These are phyloP conservation scores for Pygoscelis antarcticus DNA, from an alignment of 2,113 vertebrate species.

Conservation along the genomic window DNA sequence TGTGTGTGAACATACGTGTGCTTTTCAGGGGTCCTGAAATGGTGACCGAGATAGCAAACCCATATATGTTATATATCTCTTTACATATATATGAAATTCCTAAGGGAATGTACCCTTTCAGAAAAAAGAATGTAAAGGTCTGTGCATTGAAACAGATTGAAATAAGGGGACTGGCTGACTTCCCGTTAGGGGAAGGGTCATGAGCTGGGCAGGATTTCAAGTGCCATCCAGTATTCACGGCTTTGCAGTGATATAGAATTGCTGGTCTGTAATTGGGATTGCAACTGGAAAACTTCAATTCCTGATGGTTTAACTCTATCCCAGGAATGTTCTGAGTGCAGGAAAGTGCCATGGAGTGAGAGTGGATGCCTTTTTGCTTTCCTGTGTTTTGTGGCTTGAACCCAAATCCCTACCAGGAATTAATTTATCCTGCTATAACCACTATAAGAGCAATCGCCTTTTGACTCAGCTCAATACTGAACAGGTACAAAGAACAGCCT, in stretches of 20 bases:
- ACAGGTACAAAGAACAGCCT: not conserved
- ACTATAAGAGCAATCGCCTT: not conserved
- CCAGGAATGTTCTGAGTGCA: not conserved
- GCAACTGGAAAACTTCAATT: not conserved
- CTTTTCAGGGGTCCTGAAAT: not conserved
- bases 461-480: not conserved
- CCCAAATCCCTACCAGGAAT: not conserved
- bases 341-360: not conserved
- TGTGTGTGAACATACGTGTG: fast-evolving
- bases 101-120: not conserved
- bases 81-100: not conserved
- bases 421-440: not conserved
- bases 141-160: not conserved
- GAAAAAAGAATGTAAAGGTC: not conserved
- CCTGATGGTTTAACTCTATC: not conserved
- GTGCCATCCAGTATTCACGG: not conserved
- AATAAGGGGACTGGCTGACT: not conserved
- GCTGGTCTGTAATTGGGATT: not conserved
- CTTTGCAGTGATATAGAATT: not conserved
- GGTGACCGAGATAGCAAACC: not conserved
- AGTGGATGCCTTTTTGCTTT: not conserved
- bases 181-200: not conserved
- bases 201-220: not conserved
- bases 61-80: not conserved
- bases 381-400: not conserved